A percentile compares a stretch with the other conserved stretches of the same genome.
Evolutionary conservation across 1,140 invertebrate species (phyloP).

Genomic region (Hyposmocoma kahamanoa): DNA sequence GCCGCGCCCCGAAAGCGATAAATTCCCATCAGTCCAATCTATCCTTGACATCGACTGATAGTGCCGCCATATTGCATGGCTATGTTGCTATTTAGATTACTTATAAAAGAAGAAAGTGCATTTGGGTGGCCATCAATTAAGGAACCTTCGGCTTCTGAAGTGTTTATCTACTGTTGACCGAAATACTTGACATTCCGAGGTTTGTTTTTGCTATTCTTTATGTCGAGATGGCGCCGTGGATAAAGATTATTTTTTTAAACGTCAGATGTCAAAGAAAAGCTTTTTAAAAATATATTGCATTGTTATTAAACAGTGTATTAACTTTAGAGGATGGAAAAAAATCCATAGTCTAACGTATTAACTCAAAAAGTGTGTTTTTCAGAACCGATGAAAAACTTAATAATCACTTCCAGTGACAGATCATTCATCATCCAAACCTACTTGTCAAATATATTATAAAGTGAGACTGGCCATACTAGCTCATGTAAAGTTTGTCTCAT

Average conservation of each 20-base stretch:
- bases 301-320: too few species aligned
- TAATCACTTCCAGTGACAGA: too few species aligned
- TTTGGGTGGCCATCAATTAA: constrained; percentile 37
- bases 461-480: too few species aligned
- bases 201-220: neutral
- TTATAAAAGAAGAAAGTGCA: constrained; percentile 54
- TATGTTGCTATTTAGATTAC: constrained; percentile 58
- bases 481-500: too few species aligned
- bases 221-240: neutral
- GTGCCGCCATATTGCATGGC: constrained; percentile 44
- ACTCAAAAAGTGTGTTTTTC: too few species aligned
- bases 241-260: neutral
- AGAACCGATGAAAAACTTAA: too few species aligned
- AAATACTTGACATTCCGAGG: neutral
- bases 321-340: too few species aligned
- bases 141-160: neutral
- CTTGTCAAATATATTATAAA: too few species aligned
- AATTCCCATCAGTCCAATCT: constrained; percentile 56
- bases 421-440: too few species aligned
- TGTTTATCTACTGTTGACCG: neutral
- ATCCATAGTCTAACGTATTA: too few species aligned
- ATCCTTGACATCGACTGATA: constrained; percentile 56
- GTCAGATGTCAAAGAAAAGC: neutral
- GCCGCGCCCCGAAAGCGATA: constrained; percentile 44
- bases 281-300: too few species aligned